phyloP scores from a whole-genome alignment of 53 echinoderm and acorn worm species.

The Holothuria scabra region DNA sequence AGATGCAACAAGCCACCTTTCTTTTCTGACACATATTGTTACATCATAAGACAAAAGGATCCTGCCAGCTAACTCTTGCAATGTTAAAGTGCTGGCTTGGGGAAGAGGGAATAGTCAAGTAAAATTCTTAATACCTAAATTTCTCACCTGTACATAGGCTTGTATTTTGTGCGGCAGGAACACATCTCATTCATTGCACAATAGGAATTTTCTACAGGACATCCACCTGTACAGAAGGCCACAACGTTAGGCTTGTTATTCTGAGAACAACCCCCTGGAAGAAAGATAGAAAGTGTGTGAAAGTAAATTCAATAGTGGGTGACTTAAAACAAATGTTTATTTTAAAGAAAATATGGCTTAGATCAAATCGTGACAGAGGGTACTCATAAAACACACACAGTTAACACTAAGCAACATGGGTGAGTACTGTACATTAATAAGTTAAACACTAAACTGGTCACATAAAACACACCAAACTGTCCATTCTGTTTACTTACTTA shows the following conservation, averaged over 20 bases:
- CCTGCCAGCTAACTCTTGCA: too few relatives aligned
- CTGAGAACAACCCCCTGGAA: conserved; percentile 65
- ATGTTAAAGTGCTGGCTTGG: too few relatives aligned
- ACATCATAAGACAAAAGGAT: too few relatives aligned
- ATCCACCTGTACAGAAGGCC: conserved; percentile 64
- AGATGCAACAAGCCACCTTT: too few relatives aligned
- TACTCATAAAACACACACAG: background rate
- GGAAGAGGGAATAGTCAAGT: too few relatives aligned
- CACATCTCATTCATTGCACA: conserved; percentile 73
- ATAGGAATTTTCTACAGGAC: conserved; percentile 62
- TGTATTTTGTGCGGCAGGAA: conserved; percentile 64
- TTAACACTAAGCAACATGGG: background rate
- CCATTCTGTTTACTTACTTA: background rate
- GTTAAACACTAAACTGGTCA: too few relatives aligned
- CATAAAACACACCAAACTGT: background rate
- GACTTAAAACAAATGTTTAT: too few relatives aligned
- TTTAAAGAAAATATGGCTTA: too few relatives aligned
- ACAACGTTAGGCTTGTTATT: conserved; percentile 51
- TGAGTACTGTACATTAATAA: too few relatives aligned
- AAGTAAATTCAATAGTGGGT: too few relatives aligned
- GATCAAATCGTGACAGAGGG: background rate
- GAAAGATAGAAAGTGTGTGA: background rate
- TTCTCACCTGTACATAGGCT: conserved; percentile 75
- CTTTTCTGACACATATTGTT: too few relatives aligned
- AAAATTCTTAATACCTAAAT: too few relatives aligned